These are phyloP conservation scores for Cremastinae sp. DNA, from an alignment of 2,888 invertebrate genomes.

Conservation along the genomic window DNA sequence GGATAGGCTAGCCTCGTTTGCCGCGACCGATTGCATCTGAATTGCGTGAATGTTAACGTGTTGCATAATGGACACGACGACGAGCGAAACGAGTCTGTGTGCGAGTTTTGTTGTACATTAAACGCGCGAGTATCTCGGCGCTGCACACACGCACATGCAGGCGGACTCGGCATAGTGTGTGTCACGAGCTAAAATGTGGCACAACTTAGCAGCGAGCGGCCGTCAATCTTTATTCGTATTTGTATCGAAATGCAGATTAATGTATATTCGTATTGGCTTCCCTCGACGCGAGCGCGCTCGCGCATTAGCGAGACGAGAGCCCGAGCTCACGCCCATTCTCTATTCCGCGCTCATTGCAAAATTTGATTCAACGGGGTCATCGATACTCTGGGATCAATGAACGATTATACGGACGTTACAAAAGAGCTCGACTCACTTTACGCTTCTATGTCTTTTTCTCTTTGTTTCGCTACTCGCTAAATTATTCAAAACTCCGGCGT, in stretches of 20 bases:
- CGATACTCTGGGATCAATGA: constrained; percentile 60
- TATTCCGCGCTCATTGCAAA: constrained; percentile 60
- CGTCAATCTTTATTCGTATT: constrained; percentile 9
- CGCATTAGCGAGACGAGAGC: constrained; percentile 26
- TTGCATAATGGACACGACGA: constrained; percentile 69
- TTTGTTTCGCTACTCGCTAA: constrained; percentile 9
- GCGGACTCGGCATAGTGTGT: background rate
- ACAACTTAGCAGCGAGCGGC: constrained; percentile 56
- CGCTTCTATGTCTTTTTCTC: constrained; percentile 6
- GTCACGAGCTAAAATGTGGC: constrained; percentile 54
- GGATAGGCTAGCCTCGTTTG: constrained; percentile 66
- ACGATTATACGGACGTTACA: constrained; percentile 60
- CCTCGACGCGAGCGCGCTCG: background rate
- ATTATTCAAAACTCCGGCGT: constrained; percentile 32
- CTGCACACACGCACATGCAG: background rate
- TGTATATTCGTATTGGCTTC: background rate
- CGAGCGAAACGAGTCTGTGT: constrained; percentile 60
- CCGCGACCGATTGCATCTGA: constrained; percentile 68
- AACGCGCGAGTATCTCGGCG: constrained; percentile 37
- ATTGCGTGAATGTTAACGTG: constrained; percentile 70
- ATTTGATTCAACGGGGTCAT: constrained; percentile 63
- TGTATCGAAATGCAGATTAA: constrained; percentile 14
- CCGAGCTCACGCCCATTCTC: constrained; percentile 58
- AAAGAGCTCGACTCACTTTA: constrained; percentile 23
- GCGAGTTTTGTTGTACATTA: too few relatives aligned